Conservation (phyloP, 2,888 invertebrate genomes). For the Invenusta paracnida region DNA sequence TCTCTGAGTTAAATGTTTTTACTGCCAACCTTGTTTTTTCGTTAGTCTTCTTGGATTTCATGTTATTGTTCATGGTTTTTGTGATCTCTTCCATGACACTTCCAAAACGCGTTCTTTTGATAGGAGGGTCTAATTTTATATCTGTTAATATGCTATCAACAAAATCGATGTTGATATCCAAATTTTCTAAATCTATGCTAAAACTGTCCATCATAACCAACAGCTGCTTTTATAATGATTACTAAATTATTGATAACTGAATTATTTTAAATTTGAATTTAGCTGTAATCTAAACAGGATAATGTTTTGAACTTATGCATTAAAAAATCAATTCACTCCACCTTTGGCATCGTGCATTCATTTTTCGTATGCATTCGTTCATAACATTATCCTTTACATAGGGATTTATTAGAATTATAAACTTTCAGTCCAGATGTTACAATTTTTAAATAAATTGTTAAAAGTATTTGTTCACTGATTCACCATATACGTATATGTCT, state of each 20-base stretch:
- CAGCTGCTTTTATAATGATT: slow-evolving; percentile 3
- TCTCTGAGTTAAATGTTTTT: slow-evolving; percentile 22
- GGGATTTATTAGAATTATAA: too few species aligned
- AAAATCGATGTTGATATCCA: slow-evolving; percentile 2
- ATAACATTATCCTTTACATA: too few species aligned
- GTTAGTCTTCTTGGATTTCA: slow-evolving; percentile 15
- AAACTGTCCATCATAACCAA: background rate
- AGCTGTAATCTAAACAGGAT: background rate
- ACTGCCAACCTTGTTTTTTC: background rate
- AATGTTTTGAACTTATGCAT: slow-evolving; percentile 20
- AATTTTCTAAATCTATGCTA: slow-evolving; percentile 12
- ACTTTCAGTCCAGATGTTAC: too few species aligned
- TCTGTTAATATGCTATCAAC: slow-evolving; percentile 26
- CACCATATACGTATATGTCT: too few species aligned
- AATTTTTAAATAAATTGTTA: too few species aligned
- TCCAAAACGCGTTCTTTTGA: slow-evolving; percentile 25
- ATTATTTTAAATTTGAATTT: slow-evolving; percentile 26
- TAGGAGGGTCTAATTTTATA: slow-evolving; percentile 6
- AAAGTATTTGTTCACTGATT: too few species aligned
- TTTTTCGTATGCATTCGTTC: too few species aligned
- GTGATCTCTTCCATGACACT: slow-evolving; percentile 15
- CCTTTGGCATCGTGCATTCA: background rate
- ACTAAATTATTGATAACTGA: background rate
- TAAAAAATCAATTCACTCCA: background rate
- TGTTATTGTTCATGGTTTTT: slow-evolving; percentile 28